Conservation (phyloP, 2,113 vertebrate species). For the Alaudala cheleensis region DNA sequence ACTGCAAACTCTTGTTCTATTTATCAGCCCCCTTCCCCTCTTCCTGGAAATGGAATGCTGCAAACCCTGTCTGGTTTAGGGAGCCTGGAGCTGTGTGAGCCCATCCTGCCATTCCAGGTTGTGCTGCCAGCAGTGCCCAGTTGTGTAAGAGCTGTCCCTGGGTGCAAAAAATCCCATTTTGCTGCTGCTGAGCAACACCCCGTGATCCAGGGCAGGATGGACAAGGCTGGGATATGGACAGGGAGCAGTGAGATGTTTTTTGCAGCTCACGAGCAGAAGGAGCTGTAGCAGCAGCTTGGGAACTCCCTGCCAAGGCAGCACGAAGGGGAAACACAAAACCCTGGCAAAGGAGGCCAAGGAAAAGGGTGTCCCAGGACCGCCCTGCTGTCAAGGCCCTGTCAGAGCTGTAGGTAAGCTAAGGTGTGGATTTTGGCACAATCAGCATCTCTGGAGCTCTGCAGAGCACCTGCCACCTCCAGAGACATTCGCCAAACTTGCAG, state of each 20-base stretch:
- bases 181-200: neutral
- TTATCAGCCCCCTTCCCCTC: neutral
- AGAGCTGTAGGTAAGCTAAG: neutral
- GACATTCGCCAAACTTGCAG: neutral
- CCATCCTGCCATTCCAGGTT: neutral
- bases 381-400: neutral
- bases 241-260: fast-evolving
- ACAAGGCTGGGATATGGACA: fast-evolving
- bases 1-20: neutral
- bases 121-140: neutral
- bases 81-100: neutral
- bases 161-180: neutral
- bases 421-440: neutral
- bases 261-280: neutral
- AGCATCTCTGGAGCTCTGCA: neutral
- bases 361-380: neutral
- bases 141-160: neutral
- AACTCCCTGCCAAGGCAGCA: neutral
- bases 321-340: fast-evolving
- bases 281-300: neutral
- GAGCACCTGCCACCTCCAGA: neutral
- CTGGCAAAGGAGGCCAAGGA: neutral
- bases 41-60: neutral
- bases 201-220: fast-evolving
- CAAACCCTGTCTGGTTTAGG: fast-evolving